Base-by-base conservation (phyloP, 37 sponge, comb jelly and placozoan species). In the Halisarca cf. caerulea region DNA sequence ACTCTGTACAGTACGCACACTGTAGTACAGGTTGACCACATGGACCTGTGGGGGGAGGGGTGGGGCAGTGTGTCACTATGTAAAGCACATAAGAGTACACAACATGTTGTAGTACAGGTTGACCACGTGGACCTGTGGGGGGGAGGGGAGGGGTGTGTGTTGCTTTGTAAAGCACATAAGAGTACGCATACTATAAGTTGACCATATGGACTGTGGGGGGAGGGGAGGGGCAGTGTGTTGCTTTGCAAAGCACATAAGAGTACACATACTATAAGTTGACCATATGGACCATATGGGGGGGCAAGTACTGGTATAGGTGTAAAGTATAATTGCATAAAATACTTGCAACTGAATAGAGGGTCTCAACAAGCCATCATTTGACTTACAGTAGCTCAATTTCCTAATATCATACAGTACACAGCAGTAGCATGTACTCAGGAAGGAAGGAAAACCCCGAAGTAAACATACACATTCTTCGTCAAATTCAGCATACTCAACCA, bases 11-110 rank as follows among this genome's bases (percentile, higher is more conserved):
- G 93, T 92, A 27, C 93, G 83, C 73, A 88, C 94, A 72, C 87
- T 94, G 72, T 97, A 97, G 79, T 92, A 94, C n/a, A 97, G 51
- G 42, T 94, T 91, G 33, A 97, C 62, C 30, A 95, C 95, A 25
- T 90, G 90, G 8, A 92, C 89, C 93, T 92, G 36, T 11, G 23
- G 68, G 68, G 47, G 61, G 47, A 25, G 53, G 84, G 55, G 74
- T 20, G 38, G 20, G 28, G 17, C 17, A 17, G 57, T 20, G 57
- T 55, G 57, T 20, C 17, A 17, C 11, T 20, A 17, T 11, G 57
- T 55, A 55, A 55, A 55, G 57, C 17, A 58, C 36, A 35, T 39
- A 3, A 58, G 61, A 80, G 81, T 44, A 53, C n/a, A 25, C 2
- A 80, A 28, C 73, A 88, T 94, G 73, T 85, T 94, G 72, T 97